A percentile compares a stretch with the other conserved stretches of the same genome.
Conservation (phyloP, 2,797 vertebrate genomes). For the Phoeniculus purpureus region DNA sequence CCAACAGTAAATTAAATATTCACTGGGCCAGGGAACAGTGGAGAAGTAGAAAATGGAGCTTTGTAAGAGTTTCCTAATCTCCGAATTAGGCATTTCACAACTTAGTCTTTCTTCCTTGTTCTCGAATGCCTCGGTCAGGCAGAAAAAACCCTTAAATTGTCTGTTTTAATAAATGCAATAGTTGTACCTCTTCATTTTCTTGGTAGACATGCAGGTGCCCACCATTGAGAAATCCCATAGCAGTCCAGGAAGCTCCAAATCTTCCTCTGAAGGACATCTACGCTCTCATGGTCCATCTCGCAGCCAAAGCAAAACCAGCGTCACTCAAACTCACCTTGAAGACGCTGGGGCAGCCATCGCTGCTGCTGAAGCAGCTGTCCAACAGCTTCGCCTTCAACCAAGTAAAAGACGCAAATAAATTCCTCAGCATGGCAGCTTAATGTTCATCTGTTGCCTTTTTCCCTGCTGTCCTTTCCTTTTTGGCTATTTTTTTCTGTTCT, state of each 20-base stretch:
- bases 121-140: background rate
- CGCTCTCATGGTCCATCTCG: slow-evolving; percentile 96
- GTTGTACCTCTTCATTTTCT: slow-evolving; percentile 48
- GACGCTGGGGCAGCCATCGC: slow-evolving; percentile 97
- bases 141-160: background rate
- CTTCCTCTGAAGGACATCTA: slow-evolving; percentile 96
- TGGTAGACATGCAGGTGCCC: slow-evolving; percentile 91
- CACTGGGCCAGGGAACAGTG: background rate
- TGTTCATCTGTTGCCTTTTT: slow-evolving; percentile 90
- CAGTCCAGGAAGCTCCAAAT: slow-evolving; percentile 98
- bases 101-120: background rate
- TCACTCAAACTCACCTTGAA: slow-evolving; percentile 97
- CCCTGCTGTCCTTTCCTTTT: slow-evolving; percentile 71
- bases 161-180: slow-evolving; percentile 5
- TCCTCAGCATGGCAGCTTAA: slow-evolving; percentile 96
- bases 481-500: slow-evolving; percentile 69
- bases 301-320: slow-evolving; percentile 99
- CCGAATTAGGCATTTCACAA: background rate
- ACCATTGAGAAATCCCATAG: slow-evolving; percentile 99
- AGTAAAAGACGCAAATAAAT: slow-evolving; percentile 99
- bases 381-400: slow-evolving; percentile 98
- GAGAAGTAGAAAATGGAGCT: background rate
- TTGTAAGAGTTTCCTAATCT: background rate
- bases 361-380: slow-evolving; percentile 96
- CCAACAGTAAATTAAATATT: background rate